phyloP scores from a whole-genome alignment of 2,888 invertebrate genomes.

The Plagodis pulveraria region DNA sequence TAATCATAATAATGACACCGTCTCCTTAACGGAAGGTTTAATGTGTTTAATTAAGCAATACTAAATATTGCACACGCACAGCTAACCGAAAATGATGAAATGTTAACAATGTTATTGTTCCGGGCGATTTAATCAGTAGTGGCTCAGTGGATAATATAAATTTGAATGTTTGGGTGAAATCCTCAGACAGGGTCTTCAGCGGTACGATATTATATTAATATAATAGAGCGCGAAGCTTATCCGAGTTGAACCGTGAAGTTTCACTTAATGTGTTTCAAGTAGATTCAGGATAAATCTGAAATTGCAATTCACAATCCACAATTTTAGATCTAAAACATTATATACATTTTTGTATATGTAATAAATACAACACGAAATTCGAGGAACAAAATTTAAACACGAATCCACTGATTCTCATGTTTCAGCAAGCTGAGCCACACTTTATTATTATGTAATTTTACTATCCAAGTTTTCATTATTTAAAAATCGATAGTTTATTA shows the following conservation, averaged over 20 bases:
- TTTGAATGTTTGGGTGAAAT: slow-evolving; percentile 72
- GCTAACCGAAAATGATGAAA: slow-evolving; percentile 73
- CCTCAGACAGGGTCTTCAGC: slow-evolving; percentile 61
- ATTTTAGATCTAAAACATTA: too few relatives aligned
- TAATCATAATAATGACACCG: slow-evolving; percentile 74
- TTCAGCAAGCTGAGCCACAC: too few relatives aligned
- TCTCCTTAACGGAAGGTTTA: slow-evolving; percentile 62
- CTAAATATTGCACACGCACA: slow-evolving; percentile 70
- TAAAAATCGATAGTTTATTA: too few relatives aligned
- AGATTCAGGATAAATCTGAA: slow-evolving; percentile 1
- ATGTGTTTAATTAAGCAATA: slow-evolving; percentile 76
- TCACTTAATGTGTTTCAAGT: slow-evolving; percentile 35
- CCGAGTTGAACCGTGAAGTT: slow-evolving; percentile 49
- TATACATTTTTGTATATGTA: too few relatives aligned
- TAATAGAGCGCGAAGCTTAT: slow-evolving; percentile 45
- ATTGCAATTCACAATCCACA: slow-evolving; percentile 13
- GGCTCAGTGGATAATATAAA: slow-evolving; percentile 66
- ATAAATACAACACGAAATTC: too few relatives aligned
- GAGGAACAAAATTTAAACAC: too few relatives aligned
- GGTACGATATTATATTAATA: slow-evolving; percentile 66
- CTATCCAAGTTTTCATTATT: too few relatives aligned
- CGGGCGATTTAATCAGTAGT: slow-evolving; percentile 67
- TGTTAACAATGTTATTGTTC: slow-evolving; percentile 79
- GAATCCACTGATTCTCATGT: too few relatives aligned
- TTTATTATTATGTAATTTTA: too few relatives aligned